Base-by-base conservation (phyloP, 2,797 vertebrate species). In the Toxotes lorentzi region DNA sequence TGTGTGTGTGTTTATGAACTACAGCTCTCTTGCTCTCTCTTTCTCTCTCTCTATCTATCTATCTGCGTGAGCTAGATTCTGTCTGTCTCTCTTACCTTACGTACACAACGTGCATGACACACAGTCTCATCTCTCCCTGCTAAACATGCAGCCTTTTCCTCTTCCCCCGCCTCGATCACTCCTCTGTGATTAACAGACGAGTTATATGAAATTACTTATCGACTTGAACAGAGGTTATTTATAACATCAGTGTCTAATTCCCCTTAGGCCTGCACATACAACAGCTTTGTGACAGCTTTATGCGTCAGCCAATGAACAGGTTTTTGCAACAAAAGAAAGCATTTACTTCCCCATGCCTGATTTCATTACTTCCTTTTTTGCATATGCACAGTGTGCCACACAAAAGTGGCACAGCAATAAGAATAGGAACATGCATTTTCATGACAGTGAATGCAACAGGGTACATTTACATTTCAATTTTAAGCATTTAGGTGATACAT, bases 181-280 rank as follows among this genome's bases (percentile, higher is more conserved):
- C 81, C 66, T 66, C 58, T 79, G 84, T 91, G 91, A 93, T 92
- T 90, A 88, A 91, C 81, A 82, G 86, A 72, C 27, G 9, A 80
- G 82, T 65, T 87, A 90, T 53, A 70, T 86, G 80, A 93, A 93
- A 93, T 92, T 91, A 89, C 88, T 91, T 94, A 93, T 94, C 83
- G 93, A 93, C 90, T 92, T 45, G 30, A 87, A 76, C 69, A 80
- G 45, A 82, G 70, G 78, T 91, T 91, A 92, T 93, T 93, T 86
- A 90, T 84, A 92, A 90, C 82, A 80, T 88, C 86, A 81, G 53
- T 83, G 85, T 88, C 79, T 92, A 88, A 90, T 90, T 89, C 86
- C 82, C 88, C 59, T 41, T 48, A 73, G 88, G 82, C 66, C 21
- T 73, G 47, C 24, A 35, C 68, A 13, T 75, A 78, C 83, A 81